Base-by-base conservation (phyloP, 92 coral and sea anemone species). In the Paramuricea clavata region DNA sequence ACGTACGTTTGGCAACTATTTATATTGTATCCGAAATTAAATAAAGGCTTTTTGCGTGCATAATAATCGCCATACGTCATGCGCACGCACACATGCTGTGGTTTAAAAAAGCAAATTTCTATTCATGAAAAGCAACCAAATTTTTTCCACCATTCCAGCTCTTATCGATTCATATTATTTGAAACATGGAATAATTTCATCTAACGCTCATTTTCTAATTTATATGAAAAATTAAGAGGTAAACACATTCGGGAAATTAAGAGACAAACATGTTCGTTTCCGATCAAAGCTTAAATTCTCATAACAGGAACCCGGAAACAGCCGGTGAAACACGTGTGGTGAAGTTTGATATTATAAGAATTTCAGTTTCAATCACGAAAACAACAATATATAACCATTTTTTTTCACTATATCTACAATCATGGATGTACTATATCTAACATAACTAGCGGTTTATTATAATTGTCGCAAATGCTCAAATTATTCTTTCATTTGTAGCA, bases 21-120 rank as follows among this genome's bases (percentile, higher is more conserved):
- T n/a, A n/a, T n/a, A n/a, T n/a, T n/a, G n/a, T n/a, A n/a, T n/a
- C n/a, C n/a, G n/a, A n/a, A n/a, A n/a, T 89, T 75, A 67, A 83
- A 82, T 85, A 87, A 69, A 89, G 91, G 89, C 87, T 93, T 90
- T 94, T 97, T 98, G 99, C 99, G 98, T 94, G 94, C 93, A 97
- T 94, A 93, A 94, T 93, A 91, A 92, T 90, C 93, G 88, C 94
- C 93, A 93, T 93, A 96, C 99, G 99, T 96, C 99, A 96, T 94
- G 99, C 99, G 93, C 99, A 96, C 99, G 99, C 99, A 96, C 90
- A 81, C 89, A 94, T 49, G 83, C 88, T 82, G 78, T 60, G 90
- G 74, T 86, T 71, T 74, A 85, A 90, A 78, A 61, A 35, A 49
- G 32, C 59, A 59, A 49, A 32, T 79, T 32, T 13, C 21, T 36